Conservation (phyloP, 2,113 vertebrate species). For the Phalacrocorax aristotelis region DNA sequence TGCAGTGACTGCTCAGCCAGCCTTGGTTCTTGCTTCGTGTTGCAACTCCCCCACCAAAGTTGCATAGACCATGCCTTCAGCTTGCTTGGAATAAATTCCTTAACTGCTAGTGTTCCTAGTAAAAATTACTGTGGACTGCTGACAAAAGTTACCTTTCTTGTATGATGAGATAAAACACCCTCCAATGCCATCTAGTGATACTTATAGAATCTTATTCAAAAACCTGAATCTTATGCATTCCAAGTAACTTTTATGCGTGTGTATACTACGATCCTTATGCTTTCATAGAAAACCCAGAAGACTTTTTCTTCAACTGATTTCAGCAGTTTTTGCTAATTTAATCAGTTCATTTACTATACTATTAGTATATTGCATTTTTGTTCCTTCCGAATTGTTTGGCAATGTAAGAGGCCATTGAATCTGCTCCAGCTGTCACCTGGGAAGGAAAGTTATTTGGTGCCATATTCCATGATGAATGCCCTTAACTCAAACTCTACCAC, state of each 20-base stretch:
- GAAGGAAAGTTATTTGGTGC: background rate
- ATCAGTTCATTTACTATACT: background rate
- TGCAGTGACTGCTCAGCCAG: background rate
- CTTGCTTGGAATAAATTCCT: background rate
- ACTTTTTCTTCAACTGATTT: background rate
- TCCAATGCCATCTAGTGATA: constrained; percentile 68
- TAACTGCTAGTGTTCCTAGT: background rate
- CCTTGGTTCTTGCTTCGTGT: background rate
- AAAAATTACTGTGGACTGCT: background rate
- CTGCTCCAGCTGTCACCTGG: background rate
- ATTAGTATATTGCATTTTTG: background rate
- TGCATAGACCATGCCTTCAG: background rate
- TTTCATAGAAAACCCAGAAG: background rate
- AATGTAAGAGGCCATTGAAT: background rate
- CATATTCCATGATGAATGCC: background rate
- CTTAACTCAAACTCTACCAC: background rate
- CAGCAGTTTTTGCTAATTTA: background rate
- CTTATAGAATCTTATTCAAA: background rate
- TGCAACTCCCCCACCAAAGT: background rate
- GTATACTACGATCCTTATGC: background rate
- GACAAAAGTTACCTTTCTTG: background rate
- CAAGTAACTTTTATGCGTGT: background rate
- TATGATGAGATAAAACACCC: background rate
- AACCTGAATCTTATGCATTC: background rate
- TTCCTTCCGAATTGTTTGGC: background rate